Conservation (phyloP, 2,113 vertebrate species). For the Daubentonia madagascariensis region DNA sequence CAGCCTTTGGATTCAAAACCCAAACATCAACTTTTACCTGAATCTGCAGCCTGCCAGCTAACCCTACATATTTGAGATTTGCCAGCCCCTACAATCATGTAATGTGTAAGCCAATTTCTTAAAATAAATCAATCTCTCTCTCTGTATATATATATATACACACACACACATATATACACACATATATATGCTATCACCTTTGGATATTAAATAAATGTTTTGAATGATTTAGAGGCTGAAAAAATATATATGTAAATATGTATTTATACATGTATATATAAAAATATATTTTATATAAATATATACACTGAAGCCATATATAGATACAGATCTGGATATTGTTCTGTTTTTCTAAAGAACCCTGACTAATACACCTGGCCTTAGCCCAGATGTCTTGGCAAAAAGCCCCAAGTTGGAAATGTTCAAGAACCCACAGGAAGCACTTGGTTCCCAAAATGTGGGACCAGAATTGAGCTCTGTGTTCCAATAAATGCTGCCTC, state of each 20-base stretch:
- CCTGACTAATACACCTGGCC: not conserved
- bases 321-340: not conserved
- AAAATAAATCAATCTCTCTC: not conserved
- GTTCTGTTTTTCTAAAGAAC: not conserved
- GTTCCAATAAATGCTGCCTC: not conserved
- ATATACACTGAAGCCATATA: not conserved
- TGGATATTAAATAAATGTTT: too few relatives aligned
- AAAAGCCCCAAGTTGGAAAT: not conserved
- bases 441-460: not conserved
- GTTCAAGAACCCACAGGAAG: not conserved
- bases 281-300: too few relatives aligned
- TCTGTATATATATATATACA: not conserved
- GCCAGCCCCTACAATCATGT: too few relatives aligned
- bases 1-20: not conserved
- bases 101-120: not conserved
- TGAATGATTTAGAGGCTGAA: too few relatives aligned
- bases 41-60: not conserved
- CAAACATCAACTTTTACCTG: not conserved
- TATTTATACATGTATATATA: too few relatives aligned
- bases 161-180: too few relatives aligned
- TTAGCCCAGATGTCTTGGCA: not conserved
- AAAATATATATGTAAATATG: too few relatives aligned
- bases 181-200: not conserved
- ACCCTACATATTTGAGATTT: not conserved
- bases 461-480: not conserved